These are phyloP conservation scores for Drosophila ananassae DNA, from an alignment of 1,140 invertebrate species.

Conservation along the genomic window DNA sequence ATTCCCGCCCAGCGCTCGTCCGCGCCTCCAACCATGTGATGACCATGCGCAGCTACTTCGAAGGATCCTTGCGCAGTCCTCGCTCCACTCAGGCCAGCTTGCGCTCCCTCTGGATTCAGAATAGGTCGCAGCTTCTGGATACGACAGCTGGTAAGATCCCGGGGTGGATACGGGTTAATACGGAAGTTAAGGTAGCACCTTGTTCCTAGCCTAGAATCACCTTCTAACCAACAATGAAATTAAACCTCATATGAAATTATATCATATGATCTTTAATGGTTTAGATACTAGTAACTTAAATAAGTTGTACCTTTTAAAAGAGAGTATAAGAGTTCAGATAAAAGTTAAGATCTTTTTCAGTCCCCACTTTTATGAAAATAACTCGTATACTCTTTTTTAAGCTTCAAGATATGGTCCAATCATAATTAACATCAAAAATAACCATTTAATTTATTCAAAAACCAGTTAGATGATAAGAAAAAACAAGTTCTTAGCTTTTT, in stretches of 20 bases:
- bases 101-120: slow-evolving; percentile 61
- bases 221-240: too few species aligned
- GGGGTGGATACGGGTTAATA: neutral
- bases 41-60: slow-evolving; percentile 20
- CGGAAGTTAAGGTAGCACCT: neutral
- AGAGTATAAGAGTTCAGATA: too few species aligned
- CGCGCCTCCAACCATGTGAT: slow-evolving; percentile 26
- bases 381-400: too few species aligned
- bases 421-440: too few species aligned
- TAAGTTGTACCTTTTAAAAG: too few species aligned
- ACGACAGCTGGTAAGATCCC: slow-evolving; percentile 52
- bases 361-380: too few species aligned
- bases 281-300: too few species aligned
- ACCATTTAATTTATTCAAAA: neutral
- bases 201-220: too few species aligned
- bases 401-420: too few species aligned
- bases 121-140: slow-evolving; percentile 43
- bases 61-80: slow-evolving; percentile 3
- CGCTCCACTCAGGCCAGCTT: slow-evolving; percentile 27
- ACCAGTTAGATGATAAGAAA: neutral
- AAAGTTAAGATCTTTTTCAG: too few species aligned
- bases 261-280: too few species aligned
- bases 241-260: too few species aligned
- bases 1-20: slow-evolving; percentile 13
- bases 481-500: neutral